phyloP scores from a whole-genome alignment of 2,888 invertebrate genomes.

The Xylocampa areola region DNA sequence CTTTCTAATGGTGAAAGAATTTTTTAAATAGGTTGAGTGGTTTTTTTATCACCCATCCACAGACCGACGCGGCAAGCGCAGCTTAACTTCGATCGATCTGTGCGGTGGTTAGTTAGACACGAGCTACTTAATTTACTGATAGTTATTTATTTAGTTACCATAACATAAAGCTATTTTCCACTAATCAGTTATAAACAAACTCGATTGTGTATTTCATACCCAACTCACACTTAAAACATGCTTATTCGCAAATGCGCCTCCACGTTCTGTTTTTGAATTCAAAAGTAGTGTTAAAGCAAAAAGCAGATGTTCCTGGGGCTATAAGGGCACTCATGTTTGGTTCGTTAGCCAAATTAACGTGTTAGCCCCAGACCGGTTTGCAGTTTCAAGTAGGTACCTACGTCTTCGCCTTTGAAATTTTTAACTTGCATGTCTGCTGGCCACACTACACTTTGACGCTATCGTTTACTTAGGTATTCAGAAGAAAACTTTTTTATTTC shows the following conservation, averaged over 20 bases:
- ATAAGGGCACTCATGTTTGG: slow-evolving; percentile 76
- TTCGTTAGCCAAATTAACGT: slow-evolving; percentile 86
- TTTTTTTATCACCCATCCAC: too few species aligned
- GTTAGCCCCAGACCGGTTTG: slow-evolving; percentile 69
- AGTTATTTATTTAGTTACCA: too few species aligned
- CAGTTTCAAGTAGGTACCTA: slow-evolving; percentile 59
- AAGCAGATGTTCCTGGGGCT: slow-evolving; percentile 67
- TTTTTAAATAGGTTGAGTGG: too few species aligned
- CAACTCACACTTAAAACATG: slow-evolving; percentile 3
- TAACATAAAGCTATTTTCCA: not conserved
- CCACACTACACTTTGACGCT: slow-evolving; percentile 44
- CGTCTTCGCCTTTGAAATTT: slow-evolving; percentile 64
- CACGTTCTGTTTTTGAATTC: slow-evolving; percentile 64
- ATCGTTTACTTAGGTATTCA: slow-evolving; percentile 32
- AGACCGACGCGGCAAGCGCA: too few species aligned
- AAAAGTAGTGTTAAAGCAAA: slow-evolving; percentile 71
- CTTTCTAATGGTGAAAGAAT: too few species aligned
- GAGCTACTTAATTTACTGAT: too few species aligned
- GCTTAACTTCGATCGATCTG: too few species aligned
- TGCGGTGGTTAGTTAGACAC: too few species aligned
- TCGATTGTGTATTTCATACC: slow-evolving; percentile 3
- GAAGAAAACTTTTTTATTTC: slow-evolving; percentile 16
- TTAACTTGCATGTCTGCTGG: slow-evolving; percentile 42
- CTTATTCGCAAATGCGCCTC: slow-evolving; percentile 15
- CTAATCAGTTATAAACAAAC: not conserved